Percentiles rank a stretch among this genome's conserved stretches.
These are phyloP conservation scores for Branchinecta lynchi DNA, from an alignment of 1,140 invertebrate genomes.

Conservation along the genomic window DNA sequence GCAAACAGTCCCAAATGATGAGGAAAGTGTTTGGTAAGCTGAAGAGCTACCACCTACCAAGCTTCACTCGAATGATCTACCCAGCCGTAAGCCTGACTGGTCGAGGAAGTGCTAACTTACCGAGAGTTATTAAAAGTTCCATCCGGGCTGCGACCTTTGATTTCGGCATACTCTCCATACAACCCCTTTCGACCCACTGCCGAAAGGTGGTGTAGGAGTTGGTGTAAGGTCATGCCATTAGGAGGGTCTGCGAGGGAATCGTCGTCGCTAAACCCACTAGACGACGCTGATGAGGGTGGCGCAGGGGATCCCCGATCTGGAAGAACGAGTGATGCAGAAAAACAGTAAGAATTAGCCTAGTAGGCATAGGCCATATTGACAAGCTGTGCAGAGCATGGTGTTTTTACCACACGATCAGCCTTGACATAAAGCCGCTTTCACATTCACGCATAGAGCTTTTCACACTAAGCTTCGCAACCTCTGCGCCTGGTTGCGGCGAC, in stretches of 20 bases:
- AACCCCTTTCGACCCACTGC: constrained; percentile 58
- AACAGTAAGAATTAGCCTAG: too few relatives aligned
- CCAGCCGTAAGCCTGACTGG: background rate
- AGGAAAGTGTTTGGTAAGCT: too few relatives aligned
- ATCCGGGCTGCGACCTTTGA: constrained; percentile 59
- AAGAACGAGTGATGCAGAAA: background rate
- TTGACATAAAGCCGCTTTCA: too few relatives aligned
- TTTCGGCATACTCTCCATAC: constrained; percentile 64
- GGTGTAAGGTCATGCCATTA: constrained; percentile 47
- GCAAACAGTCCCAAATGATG: too few relatives aligned
- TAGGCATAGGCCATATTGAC: too few relatives aligned
- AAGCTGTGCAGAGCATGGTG: too few relatives aligned
- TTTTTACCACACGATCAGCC: too few relatives aligned
- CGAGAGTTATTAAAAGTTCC: constrained; percentile 64
- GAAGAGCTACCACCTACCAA: too few relatives aligned
- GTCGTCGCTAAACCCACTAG: constrained; percentile 72
- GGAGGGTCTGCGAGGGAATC: constrained; percentile 54
- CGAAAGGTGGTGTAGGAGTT: constrained; percentile 59
- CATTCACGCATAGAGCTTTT: too few relatives aligned
- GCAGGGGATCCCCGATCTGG: constrained; percentile 37
- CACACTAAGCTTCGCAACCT: too few relatives aligned
- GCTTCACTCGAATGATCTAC: too few relatives aligned
- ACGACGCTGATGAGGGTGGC: constrained; percentile 52
- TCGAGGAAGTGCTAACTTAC: constrained; percentile 26
- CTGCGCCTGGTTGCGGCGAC: too few relatives aligned